Evolutionary conservation across 2,888 invertebrate genomes (phyloP), one percentile per base, ranked within the genome.

Genomic region (Byasa hedistus): DNA sequence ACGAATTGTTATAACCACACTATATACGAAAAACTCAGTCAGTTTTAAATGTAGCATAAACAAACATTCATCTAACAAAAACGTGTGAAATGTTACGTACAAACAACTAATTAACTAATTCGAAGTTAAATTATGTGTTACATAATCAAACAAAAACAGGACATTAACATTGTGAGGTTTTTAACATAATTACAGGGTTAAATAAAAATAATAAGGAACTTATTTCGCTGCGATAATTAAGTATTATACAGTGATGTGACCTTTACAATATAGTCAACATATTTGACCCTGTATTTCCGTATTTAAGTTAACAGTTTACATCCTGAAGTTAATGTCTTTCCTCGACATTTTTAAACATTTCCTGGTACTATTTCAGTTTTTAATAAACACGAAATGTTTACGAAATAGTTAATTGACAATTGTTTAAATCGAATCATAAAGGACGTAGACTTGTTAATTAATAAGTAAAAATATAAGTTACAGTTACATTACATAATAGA

Each of bases 261-360:
- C 66, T 66, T 62, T 57, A 21, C n/a, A 58, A 52, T 58, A 52
- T n/a, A 54, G 57, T 62, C 44, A 44, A 62, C 7, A 66, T 24
- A 62, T 57, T 24, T 44, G 57, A 66, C 66, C 55, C 55, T 52
- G 24, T 22, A 15, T 23, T 27, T 56, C 19, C 54, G 57, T 52
- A 21, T 24, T 23, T 36, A 52, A 22, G 52, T 54, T 23, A 61
- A 61, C 27, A 62, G 62, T 62, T 62, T 62, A 62, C 62, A 61
- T 66, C 61, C 57, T 66, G 66, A 60, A 44, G 27, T 65, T 59
- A 57, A 57, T 22, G 58, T 32, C 21, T 59, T 57, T 61, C 61
- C 61, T 66, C 57, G 27, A 44, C 44, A 61, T 44, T 54, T 61
- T 52, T 22, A 58, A 64, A 39, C n/a, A 39, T 19, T 64, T 64